Conservation (phyloP, 2,113 vertebrate species). For the Pholis gunnellus region DNA sequence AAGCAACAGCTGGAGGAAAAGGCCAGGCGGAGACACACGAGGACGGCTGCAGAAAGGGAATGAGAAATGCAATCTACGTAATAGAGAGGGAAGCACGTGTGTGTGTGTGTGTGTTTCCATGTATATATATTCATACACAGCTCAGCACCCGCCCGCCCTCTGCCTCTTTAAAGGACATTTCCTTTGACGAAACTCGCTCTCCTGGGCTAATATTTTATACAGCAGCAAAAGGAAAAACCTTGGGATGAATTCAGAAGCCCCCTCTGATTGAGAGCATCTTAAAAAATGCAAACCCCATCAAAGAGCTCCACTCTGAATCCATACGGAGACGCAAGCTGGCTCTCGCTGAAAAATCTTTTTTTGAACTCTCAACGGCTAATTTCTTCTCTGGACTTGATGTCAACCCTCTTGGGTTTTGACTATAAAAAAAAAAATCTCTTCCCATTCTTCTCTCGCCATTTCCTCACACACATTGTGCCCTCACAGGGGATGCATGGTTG, state of each 20-base stretch:
- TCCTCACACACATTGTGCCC: conserved; percentile 1
- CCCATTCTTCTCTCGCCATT: conserved; percentile 10
- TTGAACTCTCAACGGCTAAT: neutral
- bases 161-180: conserved; percentile 44
- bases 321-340: conserved; percentile 56
- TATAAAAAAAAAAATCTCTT: conserved; percentile 48
- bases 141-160: conserved; percentile 11
- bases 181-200: conserved; percentile 35
- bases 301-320: conserved; percentile 65
- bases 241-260: conserved; percentile 67
- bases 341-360: conserved; percentile 28
- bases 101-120: conserved; percentile 15
- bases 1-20: conserved; percentile 81
- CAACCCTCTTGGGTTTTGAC: conserved; percentile 30
- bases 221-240: conserved; percentile 69
- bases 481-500: conserved; percentile 20
- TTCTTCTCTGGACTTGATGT: conserved; percentile 40
- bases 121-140: conserved; percentile 29
- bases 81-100: conserved; percentile 53
- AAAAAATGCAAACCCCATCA: conserved; percentile 84
- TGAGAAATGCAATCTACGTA: conserved; percentile 70
- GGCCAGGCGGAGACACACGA: conserved; percentile 61
- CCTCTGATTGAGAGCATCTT: conserved; percentile 72
- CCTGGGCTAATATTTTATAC: conserved; percentile 74
- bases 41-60: conserved; percentile 73